Conservation (phyloP, 2,888 invertebrate genomes). For the Phortica magna region DNA sequence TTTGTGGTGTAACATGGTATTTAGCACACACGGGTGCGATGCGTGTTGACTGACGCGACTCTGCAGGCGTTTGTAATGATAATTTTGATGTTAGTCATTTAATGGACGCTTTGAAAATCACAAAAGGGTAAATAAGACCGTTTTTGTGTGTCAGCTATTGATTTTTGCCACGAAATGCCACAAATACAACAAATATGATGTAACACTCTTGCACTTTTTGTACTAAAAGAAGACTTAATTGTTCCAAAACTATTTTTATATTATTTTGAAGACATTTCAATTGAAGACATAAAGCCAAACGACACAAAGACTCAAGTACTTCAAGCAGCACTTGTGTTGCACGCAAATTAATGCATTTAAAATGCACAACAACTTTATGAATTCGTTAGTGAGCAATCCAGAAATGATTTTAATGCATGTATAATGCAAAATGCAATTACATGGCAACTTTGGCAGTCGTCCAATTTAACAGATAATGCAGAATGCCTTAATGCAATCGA, state of each 20-base stretch:
- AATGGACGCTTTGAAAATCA: background rate
- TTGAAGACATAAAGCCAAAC: no score
- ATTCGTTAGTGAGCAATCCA: background rate
- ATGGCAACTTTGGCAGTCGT: background rate
- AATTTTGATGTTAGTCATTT: background rate
- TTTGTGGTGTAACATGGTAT: slow-evolving; percentile 21
- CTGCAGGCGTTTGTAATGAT: background rate
- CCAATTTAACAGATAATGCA: slow-evolving; percentile 14
- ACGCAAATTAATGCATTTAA: background rate
- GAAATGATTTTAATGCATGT: background rate
- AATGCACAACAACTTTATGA: background rate
- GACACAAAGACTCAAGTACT: no score
- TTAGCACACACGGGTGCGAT: background rate
- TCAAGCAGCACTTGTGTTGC: no score
- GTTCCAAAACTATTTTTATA: no score
- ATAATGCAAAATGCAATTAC: background rate
- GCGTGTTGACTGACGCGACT: background rate
- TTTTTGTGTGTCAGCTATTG: no score
- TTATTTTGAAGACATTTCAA: no score
- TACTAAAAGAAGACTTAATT: no score
- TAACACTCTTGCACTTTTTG: no score
- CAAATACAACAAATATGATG: no score
- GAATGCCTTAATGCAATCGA: background rate
- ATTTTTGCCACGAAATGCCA: background rate
- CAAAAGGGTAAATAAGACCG: no score